Evolutionary conservation across 2,888 invertebrate species (phyloP), one percentile per base, ranked within the genome.

Genomic region (Tortricodes alternella): DNA sequence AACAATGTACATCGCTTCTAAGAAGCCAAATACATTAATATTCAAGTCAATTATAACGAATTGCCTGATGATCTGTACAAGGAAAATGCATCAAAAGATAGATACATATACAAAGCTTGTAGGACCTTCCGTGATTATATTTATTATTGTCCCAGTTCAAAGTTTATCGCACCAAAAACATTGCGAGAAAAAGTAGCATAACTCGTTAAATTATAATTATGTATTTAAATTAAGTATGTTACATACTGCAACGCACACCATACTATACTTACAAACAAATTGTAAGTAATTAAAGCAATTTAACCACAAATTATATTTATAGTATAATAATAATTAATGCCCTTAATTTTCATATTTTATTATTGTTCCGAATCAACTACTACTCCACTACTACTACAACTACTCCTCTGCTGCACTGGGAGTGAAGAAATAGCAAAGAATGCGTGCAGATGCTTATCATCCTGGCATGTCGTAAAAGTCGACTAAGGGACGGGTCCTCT

Each of bases 141-240:
- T 13, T 9, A 9, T 27, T 27, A n/a, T n/a, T 27, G 11, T 2
- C 27, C n/a, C 13, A 52, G 51, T 52, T 51, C 52, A 52, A 19
- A 52, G 52, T 35, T 44, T 52, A 52, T 52, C 43, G 27, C 2
- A 27, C 24, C 6, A 15, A 51, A 34, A 16, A 34, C 51, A 2
- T 19, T 11, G n/a, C 18, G n/a, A 15, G 18, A 15, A 21, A n/a
- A 11, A 3, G 19, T 11, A n/a, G 3, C 27, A 7, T 32, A 7
- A 8, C 18, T n/a, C n/a, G n/a, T n/a, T n/a, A n/a, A n/a, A 18
- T 3, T n/a, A 29, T 18, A 15, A 24, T 11, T 43, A 43, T 2
- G 6, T 6, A 19, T 38, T 1, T 1, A 15, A 11, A 8, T 19
- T 21, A 35, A 16, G 1, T 16, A n/a, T 8, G 15, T 35, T 43